phyloP scores from a whole-genome alignment of 1,140 invertebrate genomes.

The Zaprionus ghesquierei region DNA sequence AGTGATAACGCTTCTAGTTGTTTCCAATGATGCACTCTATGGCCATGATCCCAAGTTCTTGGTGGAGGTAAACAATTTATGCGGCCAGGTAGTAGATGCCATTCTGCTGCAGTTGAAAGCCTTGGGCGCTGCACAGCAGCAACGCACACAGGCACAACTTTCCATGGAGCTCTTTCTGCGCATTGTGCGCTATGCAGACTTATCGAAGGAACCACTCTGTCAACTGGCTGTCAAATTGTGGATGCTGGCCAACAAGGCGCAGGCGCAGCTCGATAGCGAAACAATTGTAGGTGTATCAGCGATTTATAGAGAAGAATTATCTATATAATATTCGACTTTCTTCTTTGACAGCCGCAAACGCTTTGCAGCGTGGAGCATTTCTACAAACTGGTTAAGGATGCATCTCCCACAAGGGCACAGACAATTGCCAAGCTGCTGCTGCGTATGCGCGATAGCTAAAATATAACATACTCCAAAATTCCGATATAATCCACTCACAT shows the following conservation, averaged over 20 bases:
- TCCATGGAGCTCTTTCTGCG: constrained; percentile 89
- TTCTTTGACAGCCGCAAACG: constrained; percentile 48
- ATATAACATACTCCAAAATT: constrained; percentile 26
- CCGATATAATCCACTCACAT: constrained; percentile 30
- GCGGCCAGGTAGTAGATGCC: constrained; percentile 90
- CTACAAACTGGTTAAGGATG: constrained; percentile 62
- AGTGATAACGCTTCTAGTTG: constrained; percentile 84
- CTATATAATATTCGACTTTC: not conserved
- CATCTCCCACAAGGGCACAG: constrained; percentile 54
- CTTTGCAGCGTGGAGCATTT: constrained; percentile 59
- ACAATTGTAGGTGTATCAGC: constrained; percentile 54
- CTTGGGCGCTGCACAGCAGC: constrained; percentile 85
- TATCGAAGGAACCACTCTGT: constrained; percentile 85
- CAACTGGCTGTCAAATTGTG: constrained; percentile 90
- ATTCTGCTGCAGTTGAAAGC: constrained; percentile 89
- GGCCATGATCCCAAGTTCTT: constrained; percentile 94
- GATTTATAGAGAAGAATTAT: no score
- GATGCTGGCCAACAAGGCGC: constrained; percentile 88
- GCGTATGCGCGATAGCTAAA: constrained; percentile 66
- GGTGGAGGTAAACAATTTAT: constrained; percentile 90
- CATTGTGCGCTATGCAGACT: constrained; percentile 88
- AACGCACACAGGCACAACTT: constrained; percentile 87
- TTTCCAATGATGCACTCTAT: constrained; percentile 97
- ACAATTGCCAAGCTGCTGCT: constrained; percentile 62
- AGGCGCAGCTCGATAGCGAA: constrained; percentile 65